phyloP scores from a whole-genome alignment of 2,113 vertebrate species.

The Scalopus aquaticus region DNA sequence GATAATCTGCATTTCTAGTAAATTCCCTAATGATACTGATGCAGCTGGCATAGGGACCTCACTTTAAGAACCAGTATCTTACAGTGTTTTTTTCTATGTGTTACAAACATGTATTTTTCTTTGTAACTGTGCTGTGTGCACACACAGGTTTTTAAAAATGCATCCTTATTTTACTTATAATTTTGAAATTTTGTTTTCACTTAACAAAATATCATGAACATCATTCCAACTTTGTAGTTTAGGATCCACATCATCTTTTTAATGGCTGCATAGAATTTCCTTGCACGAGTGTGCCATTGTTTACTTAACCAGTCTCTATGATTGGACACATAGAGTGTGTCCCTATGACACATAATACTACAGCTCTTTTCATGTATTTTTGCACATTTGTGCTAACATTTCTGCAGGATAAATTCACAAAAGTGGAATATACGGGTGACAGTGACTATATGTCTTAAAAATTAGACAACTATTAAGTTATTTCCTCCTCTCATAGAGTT shows the following conservation, averaged over 20 bases:
- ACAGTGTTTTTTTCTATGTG: background rate
- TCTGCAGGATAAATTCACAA: background rate
- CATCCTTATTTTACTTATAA: background rate
- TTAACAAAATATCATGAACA: background rate
- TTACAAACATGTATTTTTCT: background rate
- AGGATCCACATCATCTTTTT: background rate
- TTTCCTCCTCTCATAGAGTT: background rate
- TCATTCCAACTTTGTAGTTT: background rate
- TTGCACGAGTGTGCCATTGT: background rate
- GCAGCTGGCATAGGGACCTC: background rate
- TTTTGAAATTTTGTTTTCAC: conserved; percentile 21
- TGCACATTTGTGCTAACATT: background rate
- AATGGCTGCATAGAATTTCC: background rate
- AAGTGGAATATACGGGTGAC: background rate
- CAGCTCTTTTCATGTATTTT: background rate
- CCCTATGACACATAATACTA: background rate
- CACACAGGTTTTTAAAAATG: background rate
- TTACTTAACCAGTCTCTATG: background rate
- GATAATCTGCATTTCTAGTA: background rate
- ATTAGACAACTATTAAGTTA: background rate
- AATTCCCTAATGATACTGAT: background rate
- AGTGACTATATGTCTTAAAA: background rate
- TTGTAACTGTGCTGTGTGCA: background rate
- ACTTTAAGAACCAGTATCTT: background rate
- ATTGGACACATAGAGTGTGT: background rate